Evolutionary conservation across 2,797 vertebrate species (phyloP).

Genomic region (Cyprinodon diabolis): DNA sequence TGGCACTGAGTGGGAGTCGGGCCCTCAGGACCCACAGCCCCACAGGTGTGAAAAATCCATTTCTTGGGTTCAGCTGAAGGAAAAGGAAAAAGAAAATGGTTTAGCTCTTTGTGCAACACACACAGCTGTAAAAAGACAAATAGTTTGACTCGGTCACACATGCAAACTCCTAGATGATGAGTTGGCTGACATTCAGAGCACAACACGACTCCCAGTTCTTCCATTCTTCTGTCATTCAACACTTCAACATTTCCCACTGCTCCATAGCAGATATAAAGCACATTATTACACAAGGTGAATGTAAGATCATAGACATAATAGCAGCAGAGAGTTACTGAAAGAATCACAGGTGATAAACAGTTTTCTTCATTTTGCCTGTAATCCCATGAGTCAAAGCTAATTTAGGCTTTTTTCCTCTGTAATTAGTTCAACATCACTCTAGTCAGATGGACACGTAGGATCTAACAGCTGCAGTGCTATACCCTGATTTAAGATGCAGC

Average conservation of each 20-base stretch:
- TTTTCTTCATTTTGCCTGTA: constrained; percentile 69
- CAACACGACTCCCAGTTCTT: constrained; percentile 31
- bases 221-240: constrained; percentile 45
- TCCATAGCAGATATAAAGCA: constrained; percentile 16
- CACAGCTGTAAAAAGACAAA: constrained; percentile 17
- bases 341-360: constrained; percentile 69
- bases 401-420: constrained; percentile 59
- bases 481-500: constrained; percentile 59
- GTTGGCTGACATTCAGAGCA: constrained; percentile 20
- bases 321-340: constrained; percentile 29
- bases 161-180: constrained; percentile 39
- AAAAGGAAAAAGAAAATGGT: constrained; percentile 10
- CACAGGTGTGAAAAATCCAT: constrained; percentile 94
- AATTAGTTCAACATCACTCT: constrained; percentile 65
- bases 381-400: constrained; percentile 62
- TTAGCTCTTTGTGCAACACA: constrained; percentile 26
- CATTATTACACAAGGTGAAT: neutral
- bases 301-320: constrained; percentile 19
- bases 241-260: constrained; percentile 27
- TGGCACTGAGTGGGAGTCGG: constrained; percentile 93
- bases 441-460: constrained; percentile 63
- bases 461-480: constrained; percentile 55
- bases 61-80: constrained; percentile 68
- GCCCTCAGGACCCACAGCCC: constrained; percentile 90
- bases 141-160: constrained; percentile 19